These are phyloP conservation scores for Syrmaticus mikado DNA, from an alignment of 2,113 vertebrate species.

Conservation along the genomic window DNA sequence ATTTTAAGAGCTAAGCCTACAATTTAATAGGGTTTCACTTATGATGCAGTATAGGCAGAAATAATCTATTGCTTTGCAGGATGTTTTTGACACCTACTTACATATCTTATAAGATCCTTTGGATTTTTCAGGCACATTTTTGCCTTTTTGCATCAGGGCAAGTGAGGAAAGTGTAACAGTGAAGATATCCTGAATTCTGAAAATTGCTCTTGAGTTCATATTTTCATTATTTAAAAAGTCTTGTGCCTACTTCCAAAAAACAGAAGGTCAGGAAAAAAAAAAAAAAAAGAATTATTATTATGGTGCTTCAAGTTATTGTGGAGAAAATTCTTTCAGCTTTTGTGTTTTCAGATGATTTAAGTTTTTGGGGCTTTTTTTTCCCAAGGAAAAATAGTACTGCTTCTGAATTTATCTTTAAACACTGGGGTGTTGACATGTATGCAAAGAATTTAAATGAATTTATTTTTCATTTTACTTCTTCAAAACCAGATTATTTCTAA, in stretches of 20 bases:
- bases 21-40: not conserved
- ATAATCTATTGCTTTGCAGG: not conserved
- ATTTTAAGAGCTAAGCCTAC: not conserved
- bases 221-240: not conserved
- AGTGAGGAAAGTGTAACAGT: fast-evolving
- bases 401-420: not conserved
- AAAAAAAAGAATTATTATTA: not conserved
- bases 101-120: not conserved
- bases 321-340: not conserved
- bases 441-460: not conserved
- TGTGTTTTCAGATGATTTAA: not conserved
- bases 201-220: not conserved
- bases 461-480: not conserved
- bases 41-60: not conserved
- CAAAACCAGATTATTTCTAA: not conserved
- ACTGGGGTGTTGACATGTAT: fast-evolving
- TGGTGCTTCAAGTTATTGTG: not conserved
- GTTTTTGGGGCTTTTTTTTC: not conserved
- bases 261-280: not conserved
- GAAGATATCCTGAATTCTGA: not conserved
- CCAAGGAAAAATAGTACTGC: not conserved
- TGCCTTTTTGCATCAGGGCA: not conserved
- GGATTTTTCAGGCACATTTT: not conserved
- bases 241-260: not conserved
- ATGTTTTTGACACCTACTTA: not conserved